Percentiles rank a stretch among this genome's conserved stretches.
Conservation (phyloP, 64 coral and sea anemone species). For the Montipora capricornis region DNA sequence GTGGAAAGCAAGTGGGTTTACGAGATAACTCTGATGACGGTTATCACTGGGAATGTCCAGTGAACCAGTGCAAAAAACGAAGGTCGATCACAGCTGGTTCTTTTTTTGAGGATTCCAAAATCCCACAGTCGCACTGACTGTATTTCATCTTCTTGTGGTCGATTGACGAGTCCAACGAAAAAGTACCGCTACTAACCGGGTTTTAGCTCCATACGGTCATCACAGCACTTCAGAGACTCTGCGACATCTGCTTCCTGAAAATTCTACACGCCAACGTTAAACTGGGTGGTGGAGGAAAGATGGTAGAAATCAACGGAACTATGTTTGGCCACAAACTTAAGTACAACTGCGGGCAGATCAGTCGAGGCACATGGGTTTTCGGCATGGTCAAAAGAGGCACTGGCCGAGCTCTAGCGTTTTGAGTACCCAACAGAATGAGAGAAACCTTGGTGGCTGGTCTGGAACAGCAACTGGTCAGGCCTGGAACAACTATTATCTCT, state of each 20-base stretch:
- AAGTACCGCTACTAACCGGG: not conserved
- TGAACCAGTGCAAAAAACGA: not conserved
- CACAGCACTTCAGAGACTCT: not conserved
- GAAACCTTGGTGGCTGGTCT: slow-evolving; percentile 3
- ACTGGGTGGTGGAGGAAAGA: slow-evolving; percentile 33
- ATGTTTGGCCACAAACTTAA: not conserved
- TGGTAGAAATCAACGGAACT: slow-evolving; percentile 29
- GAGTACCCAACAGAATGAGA: not conserved
- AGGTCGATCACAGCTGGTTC: no score
- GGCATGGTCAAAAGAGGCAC: slow-evolving; percentile 14
- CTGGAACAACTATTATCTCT: slow-evolving; percentile 10
- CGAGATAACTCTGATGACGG: not conserved
- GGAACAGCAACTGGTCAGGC: slow-evolving; percentile 13
- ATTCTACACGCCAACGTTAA: not conserved
- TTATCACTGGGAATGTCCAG: not conserved
- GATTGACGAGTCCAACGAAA: no score
- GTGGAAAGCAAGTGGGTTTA: not conserved
- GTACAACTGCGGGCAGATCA: slow-evolving; percentile 4
- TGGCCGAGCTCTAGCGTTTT: not conserved
- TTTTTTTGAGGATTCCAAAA: no score
- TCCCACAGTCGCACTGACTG: no score
- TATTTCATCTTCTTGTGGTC: no score
- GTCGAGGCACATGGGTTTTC: slow-evolving; percentile 38
- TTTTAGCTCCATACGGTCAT: not conserved
- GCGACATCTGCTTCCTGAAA: not conserved